Evolutionary conservation across 2,797 vertebrate genomes (phyloP), one percentile per base, ranked within the genome.

Genomic region (Tiaroga cobitis): DNA sequence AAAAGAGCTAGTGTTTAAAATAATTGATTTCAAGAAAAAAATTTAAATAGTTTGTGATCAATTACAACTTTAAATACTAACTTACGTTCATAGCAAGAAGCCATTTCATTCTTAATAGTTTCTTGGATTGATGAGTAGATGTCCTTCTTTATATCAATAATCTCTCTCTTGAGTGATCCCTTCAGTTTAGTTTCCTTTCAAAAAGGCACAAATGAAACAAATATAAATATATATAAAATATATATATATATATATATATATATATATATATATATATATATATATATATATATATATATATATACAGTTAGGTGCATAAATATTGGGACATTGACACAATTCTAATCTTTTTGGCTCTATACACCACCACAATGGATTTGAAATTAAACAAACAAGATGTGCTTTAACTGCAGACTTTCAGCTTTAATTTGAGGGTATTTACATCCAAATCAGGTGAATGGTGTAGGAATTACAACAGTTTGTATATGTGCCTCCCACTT

Each of bases 371-470:
- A 51, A 19, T 51, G 49, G 49, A 51, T 51, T 51, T 51, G 2
- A 51, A 51, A 51, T 51, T 5, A 51, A 51, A 51, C 18, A 0
- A 51, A 51, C 49, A 19, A 19, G 49, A 51, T 51, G 49, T 19
- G 49, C 49, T 19, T 51, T 51, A 51, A 51, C 49, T 19, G 16
- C 49, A 51, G 49, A 51, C 49, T 51, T 51, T 19, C 18, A 15
- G 51, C 84, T 91, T 90, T 84, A 82, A 88, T 89, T 90, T 70
- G 49, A 86, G 75, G 79, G 34, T 61, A 72, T 89, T 90, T 82
- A 85, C 87, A 90, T 85, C 39, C 85, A 87, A 75, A 91, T 92
- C 77, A 54, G 85, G 87, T 85, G 77, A 90, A 87, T 24, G 13
- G 88, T 90, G 89, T 86, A 91, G 87, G 89, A 91, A 90, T 89